Conservation (phyloP, 1,140 invertebrate species). For the Leptinotarsa lineolata region DNA sequence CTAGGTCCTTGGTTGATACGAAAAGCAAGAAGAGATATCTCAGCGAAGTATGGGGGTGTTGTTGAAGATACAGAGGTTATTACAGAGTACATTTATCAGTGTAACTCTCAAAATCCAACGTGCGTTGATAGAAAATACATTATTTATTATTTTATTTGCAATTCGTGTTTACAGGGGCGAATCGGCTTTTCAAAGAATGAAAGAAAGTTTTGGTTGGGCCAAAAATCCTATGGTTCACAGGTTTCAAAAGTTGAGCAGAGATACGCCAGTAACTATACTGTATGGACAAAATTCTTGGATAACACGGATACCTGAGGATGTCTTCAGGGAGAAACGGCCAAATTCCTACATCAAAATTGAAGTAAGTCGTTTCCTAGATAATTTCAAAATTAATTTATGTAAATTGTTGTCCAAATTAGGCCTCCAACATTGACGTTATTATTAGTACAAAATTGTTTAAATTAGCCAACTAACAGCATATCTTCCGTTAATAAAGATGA, state of each 20-base stretch:
- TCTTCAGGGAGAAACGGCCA: constrained; percentile 70
- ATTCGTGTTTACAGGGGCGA: constrained; percentile 74
- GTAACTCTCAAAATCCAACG: constrained; percentile 91
- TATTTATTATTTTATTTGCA: neutral
- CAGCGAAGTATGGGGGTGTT: constrained; percentile 76
- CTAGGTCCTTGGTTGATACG: constrained; percentile 82
- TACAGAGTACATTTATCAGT: constrained; percentile 94
- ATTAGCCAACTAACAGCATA: too few species aligned
- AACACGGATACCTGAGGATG: constrained; percentile 78
- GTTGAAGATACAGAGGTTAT: constrained; percentile 75
- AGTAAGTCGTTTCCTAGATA: constrained; percentile 58
- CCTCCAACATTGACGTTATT: neutral
- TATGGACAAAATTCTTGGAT: constrained; percentile 94
- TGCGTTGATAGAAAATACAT: constrained; percentile 56
- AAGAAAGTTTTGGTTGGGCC: constrained; percentile 90
- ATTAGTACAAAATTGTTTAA: too few species aligned
- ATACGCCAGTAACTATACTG: constrained; percentile 87
- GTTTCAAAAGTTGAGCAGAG: constrained; percentile 69
- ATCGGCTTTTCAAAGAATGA: constrained; percentile 89
- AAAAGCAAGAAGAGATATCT: constrained; percentile 84
- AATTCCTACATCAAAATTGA: constrained; percentile 79
- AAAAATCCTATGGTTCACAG: constrained; percentile 91
- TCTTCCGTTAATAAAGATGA: too few species aligned
- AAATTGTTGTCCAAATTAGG: neutral
- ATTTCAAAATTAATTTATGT: too few species aligned